Conservation (phyloP, 2,113 vertebrate genomes). For the Cygnus atratus region DNA sequence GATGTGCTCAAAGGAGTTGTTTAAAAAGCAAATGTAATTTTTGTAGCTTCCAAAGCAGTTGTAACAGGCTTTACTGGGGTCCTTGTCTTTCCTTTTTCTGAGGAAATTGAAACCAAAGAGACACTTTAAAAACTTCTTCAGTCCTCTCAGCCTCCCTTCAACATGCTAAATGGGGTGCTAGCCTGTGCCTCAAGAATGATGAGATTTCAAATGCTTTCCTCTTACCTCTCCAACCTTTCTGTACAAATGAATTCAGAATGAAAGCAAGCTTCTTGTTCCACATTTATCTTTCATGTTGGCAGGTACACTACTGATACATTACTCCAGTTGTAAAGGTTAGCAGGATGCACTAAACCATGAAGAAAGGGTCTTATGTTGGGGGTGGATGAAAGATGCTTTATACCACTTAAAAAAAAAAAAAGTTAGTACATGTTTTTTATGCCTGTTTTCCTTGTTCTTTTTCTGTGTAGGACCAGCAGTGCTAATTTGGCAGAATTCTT, state of each 20-base stretch:
- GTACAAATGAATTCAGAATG: neutral
- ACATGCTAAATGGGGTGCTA: neutral
- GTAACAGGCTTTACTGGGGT: constrained; percentile 26
- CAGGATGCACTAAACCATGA: neutral
- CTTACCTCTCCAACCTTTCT: neutral
- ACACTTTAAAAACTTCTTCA: neutral
- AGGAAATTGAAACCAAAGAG: constrained; percentile 4
- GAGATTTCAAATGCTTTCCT: neutral
- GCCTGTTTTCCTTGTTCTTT: neutral
- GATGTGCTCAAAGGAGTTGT: constrained; percentile 2
- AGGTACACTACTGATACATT: neutral
- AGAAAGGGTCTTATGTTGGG: neutral
- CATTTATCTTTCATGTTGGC: neutral
- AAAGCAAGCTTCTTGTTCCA: neutral
- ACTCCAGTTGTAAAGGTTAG: neutral
- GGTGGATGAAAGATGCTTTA: neutral
- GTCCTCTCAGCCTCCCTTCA: neutral
- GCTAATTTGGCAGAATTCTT: neutral
- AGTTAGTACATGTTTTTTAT: neutral
- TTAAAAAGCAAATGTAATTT: neutral
- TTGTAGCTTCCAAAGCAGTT: constrained; percentile 18
- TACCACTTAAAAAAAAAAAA: neutral
- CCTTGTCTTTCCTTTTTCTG: neutral
- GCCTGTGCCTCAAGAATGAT: neutral
- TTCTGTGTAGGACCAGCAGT: neutral